Evolutionary conservation across 2,888 invertebrate species (phyloP).

Genomic region (Tortrix viridana): DNA sequence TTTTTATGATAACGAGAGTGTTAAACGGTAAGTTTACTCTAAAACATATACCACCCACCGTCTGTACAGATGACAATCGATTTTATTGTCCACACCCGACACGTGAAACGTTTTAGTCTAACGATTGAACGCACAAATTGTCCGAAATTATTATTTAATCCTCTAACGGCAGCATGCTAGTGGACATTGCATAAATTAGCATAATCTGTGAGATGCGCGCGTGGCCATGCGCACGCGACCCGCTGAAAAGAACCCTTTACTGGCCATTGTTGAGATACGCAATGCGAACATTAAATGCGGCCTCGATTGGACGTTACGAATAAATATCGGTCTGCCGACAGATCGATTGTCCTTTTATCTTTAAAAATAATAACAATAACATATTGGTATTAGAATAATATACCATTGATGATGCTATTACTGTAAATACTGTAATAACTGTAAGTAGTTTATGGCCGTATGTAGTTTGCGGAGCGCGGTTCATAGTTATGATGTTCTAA

Average conservation of each 20-base stretch:
- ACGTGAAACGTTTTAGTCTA: conserved; percentile 19
- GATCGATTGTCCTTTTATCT: conserved; percentile 1
- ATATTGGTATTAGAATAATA: background rate
- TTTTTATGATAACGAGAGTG: too few relatives aligned
- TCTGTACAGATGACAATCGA: background rate
- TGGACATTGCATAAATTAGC: conserved; percentile 56
- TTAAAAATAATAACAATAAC: background rate
- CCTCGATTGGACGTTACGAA: conserved; percentile 15
- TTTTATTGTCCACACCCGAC: background rate
- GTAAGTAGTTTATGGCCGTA: too few relatives aligned
- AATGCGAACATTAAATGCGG: conserved; percentile 52
- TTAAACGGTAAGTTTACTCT: too few relatives aligned
- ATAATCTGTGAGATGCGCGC: conserved; percentile 57
- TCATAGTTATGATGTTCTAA: too few relatives aligned
- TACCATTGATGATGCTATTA: background rate
- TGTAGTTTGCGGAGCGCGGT: too few relatives aligned
- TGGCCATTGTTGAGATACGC: conserved; percentile 50
- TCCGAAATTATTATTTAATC: conserved; percentile 27
- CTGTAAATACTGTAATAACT: too few relatives aligned
- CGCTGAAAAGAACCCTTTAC: conserved; percentile 60
- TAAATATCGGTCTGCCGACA: conserved; percentile 30
- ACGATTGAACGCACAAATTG: conserved; percentile 8
- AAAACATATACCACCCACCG: background rate
- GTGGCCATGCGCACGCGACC: conserved; percentile 55
- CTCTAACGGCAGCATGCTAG: conserved; percentile 32